Conservation (phyloP, 2,797 vertebrate genomes). For the Sebastolobus alascanus region DNA sequence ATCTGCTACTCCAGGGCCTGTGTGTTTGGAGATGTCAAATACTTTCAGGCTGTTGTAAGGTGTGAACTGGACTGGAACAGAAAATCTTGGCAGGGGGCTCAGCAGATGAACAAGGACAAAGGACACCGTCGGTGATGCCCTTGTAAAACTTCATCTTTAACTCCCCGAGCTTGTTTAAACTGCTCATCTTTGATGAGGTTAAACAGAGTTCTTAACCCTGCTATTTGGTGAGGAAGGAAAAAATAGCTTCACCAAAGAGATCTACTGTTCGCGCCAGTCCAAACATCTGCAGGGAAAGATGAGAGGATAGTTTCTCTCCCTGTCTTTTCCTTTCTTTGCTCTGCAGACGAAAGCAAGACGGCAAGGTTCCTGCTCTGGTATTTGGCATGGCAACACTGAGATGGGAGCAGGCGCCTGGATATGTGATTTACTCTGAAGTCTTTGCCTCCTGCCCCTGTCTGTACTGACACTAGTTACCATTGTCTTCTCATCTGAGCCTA, state of each 20-base stretch:
- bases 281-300: slow-evolving; percentile 75
- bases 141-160: slow-evolving; percentile 65
- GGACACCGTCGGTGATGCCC: slow-evolving; percentile 56
- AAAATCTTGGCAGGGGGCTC: slow-evolving; percentile 75
- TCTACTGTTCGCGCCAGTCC: slow-evolving; percentile 47
- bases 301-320: slow-evolving; percentile 60
- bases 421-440: slow-evolving; percentile 79
- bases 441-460: slow-evolving; percentile 76
- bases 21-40: slow-evolving; percentile 86
- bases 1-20: slow-evolving; percentile 77
- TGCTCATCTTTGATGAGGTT: slow-evolving; percentile 66
- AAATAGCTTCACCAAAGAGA: slow-evolving; percentile 43
- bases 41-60: slow-evolving; percentile 84
- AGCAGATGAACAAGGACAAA: slow-evolving; percentile 75
- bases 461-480: slow-evolving; percentile 80
- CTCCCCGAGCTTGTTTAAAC: slow-evolving; percentile 56
- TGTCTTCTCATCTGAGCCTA: slow-evolving; percentile 80
- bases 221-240: slow-evolving; percentile 43
- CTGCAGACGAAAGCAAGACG: slow-evolving; percentile 52
- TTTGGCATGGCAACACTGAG: slow-evolving; percentile 71
- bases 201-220: slow-evolving; percentile 67
- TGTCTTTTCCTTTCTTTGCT: slow-evolving; percentile 54
- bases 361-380: slow-evolving; percentile 71
- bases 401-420: slow-evolving; percentile 69
- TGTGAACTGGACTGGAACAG: slow-evolving; percentile 86